Evolutionary conservation across 2,113 vertebrate species (phyloP).

Genomic region (Rissa tridactyla): DNA sequence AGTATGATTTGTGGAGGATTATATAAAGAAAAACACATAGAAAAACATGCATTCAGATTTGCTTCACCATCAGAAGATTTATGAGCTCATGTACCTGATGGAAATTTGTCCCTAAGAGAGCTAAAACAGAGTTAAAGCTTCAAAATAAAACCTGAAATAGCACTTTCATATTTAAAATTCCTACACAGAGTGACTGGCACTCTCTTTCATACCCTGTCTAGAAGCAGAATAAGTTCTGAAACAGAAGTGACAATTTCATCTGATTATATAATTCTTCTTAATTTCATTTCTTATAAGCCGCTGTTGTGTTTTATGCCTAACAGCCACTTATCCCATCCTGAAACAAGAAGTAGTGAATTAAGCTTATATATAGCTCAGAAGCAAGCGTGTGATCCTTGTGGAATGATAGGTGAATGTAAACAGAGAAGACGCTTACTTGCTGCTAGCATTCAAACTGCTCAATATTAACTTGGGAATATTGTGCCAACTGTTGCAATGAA

Average conservation of each 20-base stretch:
- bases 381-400: background rate
- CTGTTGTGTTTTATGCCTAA: background rate
- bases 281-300: background rate
- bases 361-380: background rate
- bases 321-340: background rate
- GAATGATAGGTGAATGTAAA: background rate
- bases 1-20: background rate
- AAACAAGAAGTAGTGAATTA: background rate
- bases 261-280: background rate
- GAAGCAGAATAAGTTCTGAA: background rate
- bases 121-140: background rate
- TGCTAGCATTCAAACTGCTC: background rate
- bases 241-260: background rate
- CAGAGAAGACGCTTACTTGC: background rate
- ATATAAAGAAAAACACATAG: background rate
- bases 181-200: background rate
- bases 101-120: background rate
- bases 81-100: background rate
- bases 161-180: background rate
- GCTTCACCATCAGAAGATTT: background rate
- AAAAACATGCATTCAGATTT: background rate
- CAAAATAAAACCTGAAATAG: background rate
- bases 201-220: background rate
- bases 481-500: background rate
- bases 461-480: background rate